phyloP scores from a whole-genome alignment of 2,888 invertebrate genomes.

The Minunthozetes semirufus region DNA sequence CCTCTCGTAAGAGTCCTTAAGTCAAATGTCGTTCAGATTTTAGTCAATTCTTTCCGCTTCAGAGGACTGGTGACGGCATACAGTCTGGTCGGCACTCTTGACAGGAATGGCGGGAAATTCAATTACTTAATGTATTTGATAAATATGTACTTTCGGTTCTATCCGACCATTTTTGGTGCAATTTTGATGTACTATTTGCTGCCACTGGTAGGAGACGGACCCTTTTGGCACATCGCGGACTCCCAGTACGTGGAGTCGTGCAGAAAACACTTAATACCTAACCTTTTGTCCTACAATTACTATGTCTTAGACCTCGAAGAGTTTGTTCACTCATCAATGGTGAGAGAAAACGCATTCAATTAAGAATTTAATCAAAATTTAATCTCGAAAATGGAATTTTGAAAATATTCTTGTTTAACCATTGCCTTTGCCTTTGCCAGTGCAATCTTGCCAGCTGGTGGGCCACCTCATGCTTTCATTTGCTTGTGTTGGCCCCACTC shows the following conservation, averaged over 20 bases:
- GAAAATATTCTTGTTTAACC: background rate
- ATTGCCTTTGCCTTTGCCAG: background rate
- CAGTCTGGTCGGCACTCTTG: constrained; percentile 15
- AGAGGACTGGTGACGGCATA: constrained; percentile 35
- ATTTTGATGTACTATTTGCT: constrained; percentile 33
- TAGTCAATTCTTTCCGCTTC: background rate
- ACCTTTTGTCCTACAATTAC: constrained; percentile 45
- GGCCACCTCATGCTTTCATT: constrained; percentile 31
- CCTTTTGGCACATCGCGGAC: constrained; percentile 48
- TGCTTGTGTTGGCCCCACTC: constrained; percentile 29
- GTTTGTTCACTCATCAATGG: constrained; percentile 17
- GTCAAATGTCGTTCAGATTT: no score
- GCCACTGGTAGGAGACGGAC: constrained; percentile 33
- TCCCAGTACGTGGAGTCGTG: constrained; percentile 60
- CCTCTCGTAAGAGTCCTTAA: constrained; percentile 7
- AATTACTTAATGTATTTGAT: constrained; percentile 30
- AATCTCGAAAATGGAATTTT: background rate
- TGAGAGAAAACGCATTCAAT: background rate
- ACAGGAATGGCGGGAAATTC: constrained; percentile 8
- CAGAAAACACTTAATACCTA: constrained; percentile 62
- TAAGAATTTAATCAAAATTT: background rate
- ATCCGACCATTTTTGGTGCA: constrained; percentile 31
- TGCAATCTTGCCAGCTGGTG: constrained; percentile 34
- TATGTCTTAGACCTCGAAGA: constrained; percentile 30
- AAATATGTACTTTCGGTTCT: constrained; percentile 31